phyloP scores from a whole-genome alignment of 2,888 invertebrate species.

The Hypercompe scribonia region DNA sequence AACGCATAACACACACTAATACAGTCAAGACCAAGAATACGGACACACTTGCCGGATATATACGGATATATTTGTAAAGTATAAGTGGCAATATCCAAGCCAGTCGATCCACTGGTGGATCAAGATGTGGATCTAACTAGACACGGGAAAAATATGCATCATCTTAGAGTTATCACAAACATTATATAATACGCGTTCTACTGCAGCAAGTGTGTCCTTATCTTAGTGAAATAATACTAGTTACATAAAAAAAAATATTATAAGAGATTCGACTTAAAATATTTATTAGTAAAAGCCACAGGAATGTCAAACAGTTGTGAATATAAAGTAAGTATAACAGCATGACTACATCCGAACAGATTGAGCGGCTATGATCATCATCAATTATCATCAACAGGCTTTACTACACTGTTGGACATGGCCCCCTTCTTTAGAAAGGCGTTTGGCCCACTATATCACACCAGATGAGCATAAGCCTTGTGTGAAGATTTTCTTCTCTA shows the following conservation, averaged over 20 bases:
- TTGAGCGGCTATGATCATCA: not conserved
- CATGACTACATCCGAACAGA: not conserved
- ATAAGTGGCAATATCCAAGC: not conserved
- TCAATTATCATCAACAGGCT: no score
- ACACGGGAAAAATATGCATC: no score
- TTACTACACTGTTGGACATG: no score
- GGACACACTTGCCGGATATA: not conserved
- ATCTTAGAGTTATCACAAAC: no score
- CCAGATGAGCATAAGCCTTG: no score
- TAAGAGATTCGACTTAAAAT: constrained; percentile 41
- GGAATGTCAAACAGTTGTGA: constrained; percentile 38
- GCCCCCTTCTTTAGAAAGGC: no score
- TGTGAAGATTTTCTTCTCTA: no score
- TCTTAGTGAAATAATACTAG: constrained; percentile 1
- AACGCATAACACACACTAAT: not conserved
- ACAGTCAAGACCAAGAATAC: not conserved
- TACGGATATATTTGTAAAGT: not conserved
- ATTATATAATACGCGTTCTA: no score
- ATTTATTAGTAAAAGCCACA: constrained; percentile 39
- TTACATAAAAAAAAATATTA: not conserved
- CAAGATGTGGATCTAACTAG: no score
- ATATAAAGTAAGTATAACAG: no score
- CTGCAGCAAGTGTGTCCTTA: constrained; percentile 4
- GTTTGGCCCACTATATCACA: no score
- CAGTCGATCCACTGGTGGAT: no score